These are phyloP conservation scores for Nymphalis urticae DNA, from an alignment of 2,888 invertebrate genomes.

Conservation along the genomic window DNA sequence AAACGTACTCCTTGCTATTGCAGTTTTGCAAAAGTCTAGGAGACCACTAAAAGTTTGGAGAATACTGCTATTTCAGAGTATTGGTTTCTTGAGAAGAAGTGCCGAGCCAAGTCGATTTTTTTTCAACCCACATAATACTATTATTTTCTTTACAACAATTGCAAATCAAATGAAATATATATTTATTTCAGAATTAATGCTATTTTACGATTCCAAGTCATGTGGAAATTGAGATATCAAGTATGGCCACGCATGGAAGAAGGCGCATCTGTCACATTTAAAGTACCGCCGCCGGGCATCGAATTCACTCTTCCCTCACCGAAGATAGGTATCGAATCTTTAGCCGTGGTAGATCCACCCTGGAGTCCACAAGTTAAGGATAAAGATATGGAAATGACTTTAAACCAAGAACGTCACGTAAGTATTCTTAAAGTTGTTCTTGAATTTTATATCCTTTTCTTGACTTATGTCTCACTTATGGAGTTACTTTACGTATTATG, in stretches of 20 bases:
- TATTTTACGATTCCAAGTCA: constrained; percentile 89
- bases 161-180: background rate
- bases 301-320: constrained; percentile 99
- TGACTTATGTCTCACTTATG: background rate
- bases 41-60: too few relatives aligned
- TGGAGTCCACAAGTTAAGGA: constrained; percentile 99
- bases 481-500: too few relatives aligned
- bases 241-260: constrained; percentile 99
- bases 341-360: constrained; percentile 98
- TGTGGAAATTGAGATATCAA: constrained; percentile 98
- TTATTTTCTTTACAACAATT: background rate
- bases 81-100: too few relatives aligned
- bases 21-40: too few relatives aligned
- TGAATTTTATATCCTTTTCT: too few relatives aligned
- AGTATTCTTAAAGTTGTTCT: constrained; percentile 52
- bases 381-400: constrained; percentile 98
- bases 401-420: constrained; percentile 98
- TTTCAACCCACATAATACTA: background rate
- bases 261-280: constrained; percentile 96
- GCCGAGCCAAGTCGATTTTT: too few relatives aligned
- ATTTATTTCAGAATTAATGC: constrained; percentile 73
- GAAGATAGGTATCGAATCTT: constrained; percentile 97
- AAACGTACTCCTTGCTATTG: too few relatives aligned
- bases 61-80: too few relatives aligned
- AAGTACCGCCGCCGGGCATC: constrained; percentile 99